A percentile compares a stretch with the other conserved stretches of the same genome.
phyloP scores from a whole-genome alignment of 64 coral and sea anemone species.

The Porites lutea region DNA sequence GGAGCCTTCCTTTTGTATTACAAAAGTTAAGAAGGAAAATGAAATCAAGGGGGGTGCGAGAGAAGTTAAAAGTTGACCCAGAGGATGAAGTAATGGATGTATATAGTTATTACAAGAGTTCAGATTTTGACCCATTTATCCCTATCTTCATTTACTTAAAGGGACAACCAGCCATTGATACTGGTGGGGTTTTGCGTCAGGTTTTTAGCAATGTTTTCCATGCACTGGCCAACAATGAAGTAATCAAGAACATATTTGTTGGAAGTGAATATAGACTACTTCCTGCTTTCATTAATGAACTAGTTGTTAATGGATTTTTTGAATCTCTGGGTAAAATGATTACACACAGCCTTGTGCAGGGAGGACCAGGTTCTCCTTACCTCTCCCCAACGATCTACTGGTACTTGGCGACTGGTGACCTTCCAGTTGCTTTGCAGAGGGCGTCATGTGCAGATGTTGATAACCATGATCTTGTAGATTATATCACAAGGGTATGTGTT shows the following conservation, averaged over 20 bases:
- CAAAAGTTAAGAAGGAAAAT: constrained; percentile 52
- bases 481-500: constrained; percentile 48
- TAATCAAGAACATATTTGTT: constrained; percentile 41
- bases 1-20: constrained; percentile 26
- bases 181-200: constrained; percentile 47
- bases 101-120: constrained; percentile 53
- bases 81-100: constrained; percentile 64
- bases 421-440: constrained; percentile 29
- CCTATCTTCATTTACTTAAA: constrained; percentile 21
- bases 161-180: constrained; percentile 60
- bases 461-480: constrained; percentile 32
- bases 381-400: constrained; percentile 45
- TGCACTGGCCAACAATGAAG: constrained; percentile 40
- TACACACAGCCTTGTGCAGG: constrained; percentile 58
- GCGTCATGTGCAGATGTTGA: constrained; percentile 53
- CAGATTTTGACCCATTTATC: constrained; percentile 42
- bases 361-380: constrained; percentile 49
- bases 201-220: constrained; percentile 51
- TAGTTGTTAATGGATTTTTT: constrained; percentile 56
- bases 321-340: constrained; percentile 59
- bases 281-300: constrained; percentile 59
- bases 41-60: constrained; percentile 51
- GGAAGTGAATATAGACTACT: constrained; percentile 18
- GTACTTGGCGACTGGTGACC: constrained; percentile 63
- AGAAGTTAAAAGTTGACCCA: constrained; percentile 52